Percentiles rank a stretch among this genome's conserved stretches.
Evolutionary conservation across 2,797 vertebrate species (phyloP).

Genomic region (Helarctos malayanus): DNA sequence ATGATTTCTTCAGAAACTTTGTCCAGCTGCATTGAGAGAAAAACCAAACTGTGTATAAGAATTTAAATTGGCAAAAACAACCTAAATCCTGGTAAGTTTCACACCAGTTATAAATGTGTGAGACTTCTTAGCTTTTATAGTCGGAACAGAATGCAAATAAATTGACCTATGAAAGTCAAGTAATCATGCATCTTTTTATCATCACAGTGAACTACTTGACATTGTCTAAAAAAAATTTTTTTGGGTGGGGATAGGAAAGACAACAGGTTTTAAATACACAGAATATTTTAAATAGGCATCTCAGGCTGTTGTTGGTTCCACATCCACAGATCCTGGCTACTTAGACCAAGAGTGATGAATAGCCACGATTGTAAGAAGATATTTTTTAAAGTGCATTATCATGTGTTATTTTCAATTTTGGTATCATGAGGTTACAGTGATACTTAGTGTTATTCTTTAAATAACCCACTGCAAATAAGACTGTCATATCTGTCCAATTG

Average conservation of each 20-base stretch:
- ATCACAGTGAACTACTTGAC: constrained; percentile 9
- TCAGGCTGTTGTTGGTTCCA: neutral
- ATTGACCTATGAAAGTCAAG: neutral
- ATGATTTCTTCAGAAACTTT: constrained; percentile 66
- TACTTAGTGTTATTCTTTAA: constrained; percentile 61
- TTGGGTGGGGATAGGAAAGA: neutral
- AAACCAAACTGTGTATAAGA: constrained; percentile 26
- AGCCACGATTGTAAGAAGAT: neutral
- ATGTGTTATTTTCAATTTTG: constrained; percentile 69
- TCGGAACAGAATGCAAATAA: neutral
- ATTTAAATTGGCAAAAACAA: constrained; percentile 53
- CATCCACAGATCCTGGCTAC: constrained; percentile 57
- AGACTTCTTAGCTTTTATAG: neutral
- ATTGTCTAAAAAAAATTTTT: neutral
- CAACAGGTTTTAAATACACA: constrained; percentile 55
- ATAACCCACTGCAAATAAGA: constrained; percentile 35
- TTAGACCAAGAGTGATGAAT: constrained; percentile 79
- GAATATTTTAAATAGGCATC: constrained; percentile 27
- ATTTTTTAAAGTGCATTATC: constrained; percentile 36
- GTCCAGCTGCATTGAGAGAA: constrained; percentile 23
- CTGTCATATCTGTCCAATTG: neutral
- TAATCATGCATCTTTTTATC: constrained; percentile 44
- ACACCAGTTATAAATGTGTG: neutral
- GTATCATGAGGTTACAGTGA: neutral
- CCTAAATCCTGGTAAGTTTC: constrained; percentile 21